Conservation (phyloP, 1,140 invertebrate genomes). For the Hyles euphorbiae region DNA sequence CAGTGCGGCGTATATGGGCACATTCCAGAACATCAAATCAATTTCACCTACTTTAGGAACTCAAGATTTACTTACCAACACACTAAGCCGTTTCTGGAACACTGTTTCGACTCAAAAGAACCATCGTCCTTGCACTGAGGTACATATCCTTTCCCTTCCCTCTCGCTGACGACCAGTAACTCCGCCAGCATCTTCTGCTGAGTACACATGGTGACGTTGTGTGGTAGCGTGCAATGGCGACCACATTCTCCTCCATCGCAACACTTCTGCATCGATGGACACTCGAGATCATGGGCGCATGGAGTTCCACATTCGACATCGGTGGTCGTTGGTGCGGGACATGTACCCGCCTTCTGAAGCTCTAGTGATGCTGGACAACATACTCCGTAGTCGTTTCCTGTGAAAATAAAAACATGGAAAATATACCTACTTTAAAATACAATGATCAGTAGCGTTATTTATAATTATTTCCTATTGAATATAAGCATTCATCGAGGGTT, state of each 20-base stretch:
- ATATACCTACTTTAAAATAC: neutral
- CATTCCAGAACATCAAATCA: too few relatives aligned
- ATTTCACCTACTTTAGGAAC: neutral
- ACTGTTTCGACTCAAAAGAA: constrained; percentile 83
- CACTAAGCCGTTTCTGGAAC: constrained; percentile 87
- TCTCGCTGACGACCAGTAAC: constrained; percentile 84
- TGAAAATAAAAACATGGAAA: constrained; percentile 8
- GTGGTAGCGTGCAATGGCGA: constrained; percentile 80
- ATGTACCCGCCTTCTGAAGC: constrained; percentile 85
- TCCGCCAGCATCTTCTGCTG: constrained; percentile 87
- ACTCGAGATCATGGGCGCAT: constrained; percentile 87
- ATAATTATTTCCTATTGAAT: too few relatives aligned
- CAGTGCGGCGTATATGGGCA: too few relatives aligned
- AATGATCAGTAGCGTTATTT: too few relatives aligned
- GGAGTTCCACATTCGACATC: constrained; percentile 78
- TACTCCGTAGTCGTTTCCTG: constrained; percentile 89
- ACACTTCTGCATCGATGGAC: constrained; percentile 87
- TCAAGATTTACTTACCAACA: constrained; percentile 79
- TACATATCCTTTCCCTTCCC: constrained; percentile 87
- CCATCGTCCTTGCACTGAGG: constrained; percentile 86
- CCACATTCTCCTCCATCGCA: constrained; percentile 83
- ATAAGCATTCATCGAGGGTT: neutral
- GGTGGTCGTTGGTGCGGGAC: constrained; percentile 72
- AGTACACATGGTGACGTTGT: constrained; percentile 83
- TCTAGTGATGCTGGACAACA: constrained; percentile 87